A percentile compares a stretch with the other conserved stretches of the same genome.
These are phyloP conservation scores for Maccullochella peelii DNA, from an alignment of 2,113 vertebrate genomes.

Conservation along the genomic window DNA sequence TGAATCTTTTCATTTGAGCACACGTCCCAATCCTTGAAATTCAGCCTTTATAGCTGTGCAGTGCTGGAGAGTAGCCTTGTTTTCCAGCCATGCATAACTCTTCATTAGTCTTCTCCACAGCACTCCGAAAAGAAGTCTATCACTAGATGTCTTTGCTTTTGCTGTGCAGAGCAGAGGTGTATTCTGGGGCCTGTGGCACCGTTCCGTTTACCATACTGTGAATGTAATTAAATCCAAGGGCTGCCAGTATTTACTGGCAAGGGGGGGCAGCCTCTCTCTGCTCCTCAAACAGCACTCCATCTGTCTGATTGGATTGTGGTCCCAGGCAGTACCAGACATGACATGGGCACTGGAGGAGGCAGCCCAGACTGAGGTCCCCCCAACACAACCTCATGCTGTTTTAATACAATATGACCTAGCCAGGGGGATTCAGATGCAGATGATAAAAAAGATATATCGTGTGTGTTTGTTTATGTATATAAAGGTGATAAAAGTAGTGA, in stretches of 20 bases:
- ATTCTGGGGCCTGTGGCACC: conserved; percentile 75
- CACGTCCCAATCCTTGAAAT: background rate
- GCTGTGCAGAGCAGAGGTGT: conserved; percentile 67
- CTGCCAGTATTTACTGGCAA: conserved; percentile 84
- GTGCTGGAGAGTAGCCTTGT: conserved; percentile 2
- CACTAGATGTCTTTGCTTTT: conserved; percentile 47
- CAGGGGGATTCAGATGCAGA: conserved; percentile 55
- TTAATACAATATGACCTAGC: conserved; percentile 72
- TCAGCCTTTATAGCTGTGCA: background rate
- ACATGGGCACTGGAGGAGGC: conserved; percentile 62
- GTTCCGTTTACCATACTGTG: conserved; percentile 85
- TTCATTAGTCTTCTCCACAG: conserved; percentile 61
- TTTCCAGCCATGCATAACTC: conserved; percentile 47
- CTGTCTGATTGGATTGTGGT: conserved; percentile 84
- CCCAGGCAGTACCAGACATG: conserved; percentile 72
- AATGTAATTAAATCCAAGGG: conserved; percentile 86
- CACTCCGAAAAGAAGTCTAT: conserved; percentile 48
- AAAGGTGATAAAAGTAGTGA: conserved; percentile 36
- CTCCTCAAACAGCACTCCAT: conserved; percentile 81
- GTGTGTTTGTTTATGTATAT: conserved; percentile 42
- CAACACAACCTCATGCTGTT: conserved; percentile 64
- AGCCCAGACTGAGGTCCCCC: conserved; percentile 41
- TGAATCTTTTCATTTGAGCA: conserved; percentile 1
- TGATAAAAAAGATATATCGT: conserved; percentile 16
- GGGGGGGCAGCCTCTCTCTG: conserved; percentile 54